Conservation (phyloP, 1,140 invertebrate genomes). For the Hetaerina americana region DNA sequence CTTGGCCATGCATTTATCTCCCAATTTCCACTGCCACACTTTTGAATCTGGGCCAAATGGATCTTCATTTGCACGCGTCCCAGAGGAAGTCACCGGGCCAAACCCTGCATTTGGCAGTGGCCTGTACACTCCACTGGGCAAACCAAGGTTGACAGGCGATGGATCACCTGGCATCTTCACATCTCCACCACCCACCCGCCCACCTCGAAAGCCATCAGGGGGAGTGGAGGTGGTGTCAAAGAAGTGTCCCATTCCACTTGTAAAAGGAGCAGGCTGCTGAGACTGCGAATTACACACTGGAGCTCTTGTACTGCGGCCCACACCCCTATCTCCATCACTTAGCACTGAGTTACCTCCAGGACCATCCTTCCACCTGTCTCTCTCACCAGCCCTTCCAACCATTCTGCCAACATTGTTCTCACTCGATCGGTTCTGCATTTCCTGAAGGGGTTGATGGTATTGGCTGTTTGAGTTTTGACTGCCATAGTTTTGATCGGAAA, state of each 20-base stretch:
- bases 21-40: constrained; percentile 51
- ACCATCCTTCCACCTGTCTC: background rate
- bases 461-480: background rate
- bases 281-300: background rate
- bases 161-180: background rate
- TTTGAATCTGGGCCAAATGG: constrained; percentile 15
- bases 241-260: background rate
- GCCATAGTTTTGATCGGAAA: background rate
- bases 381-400: background rate
- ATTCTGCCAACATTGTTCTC: background rate
- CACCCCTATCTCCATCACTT: background rate
- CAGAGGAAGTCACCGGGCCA: constrained; percentile 3
- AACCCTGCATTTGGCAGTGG: background rate
- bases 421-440: background rate
- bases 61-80: constrained; percentile 14
- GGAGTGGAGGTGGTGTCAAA: background rate
- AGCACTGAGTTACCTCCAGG: background rate
- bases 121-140: background rate
- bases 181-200: background rate
- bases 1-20: constrained; percentile 72
- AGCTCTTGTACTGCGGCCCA: background rate
- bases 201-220: background rate
- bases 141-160: background rate
- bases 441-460: background rate
- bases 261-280: background rate